Conservation (phyloP, 1,140 invertebrate genomes). For the Gryllus bimaculatus region DNA sequence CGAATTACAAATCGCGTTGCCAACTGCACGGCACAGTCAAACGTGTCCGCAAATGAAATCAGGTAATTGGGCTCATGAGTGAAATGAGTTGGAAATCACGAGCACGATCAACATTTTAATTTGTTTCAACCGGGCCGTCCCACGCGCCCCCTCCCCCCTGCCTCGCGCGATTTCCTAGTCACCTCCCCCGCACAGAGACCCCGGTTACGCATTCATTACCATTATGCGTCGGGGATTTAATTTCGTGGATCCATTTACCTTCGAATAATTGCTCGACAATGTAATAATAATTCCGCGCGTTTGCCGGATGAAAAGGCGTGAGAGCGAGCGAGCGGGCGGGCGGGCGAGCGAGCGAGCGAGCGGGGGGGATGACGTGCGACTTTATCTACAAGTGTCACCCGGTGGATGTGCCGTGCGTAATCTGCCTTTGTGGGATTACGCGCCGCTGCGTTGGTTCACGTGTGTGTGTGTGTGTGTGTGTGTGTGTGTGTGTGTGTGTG, state of each 20-base stretch:
- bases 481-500: too few relatives aligned
- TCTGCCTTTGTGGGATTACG: not conserved
- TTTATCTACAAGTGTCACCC: not conserved
- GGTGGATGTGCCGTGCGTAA: not conserved
- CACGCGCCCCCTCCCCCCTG: too few relatives aligned
- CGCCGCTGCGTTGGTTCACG: too few relatives aligned
- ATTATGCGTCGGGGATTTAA: not conserved
- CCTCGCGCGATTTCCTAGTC: too few relatives aligned
- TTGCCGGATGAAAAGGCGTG: not conserved
- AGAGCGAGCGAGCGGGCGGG: not conserved
- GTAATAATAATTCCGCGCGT: not conserved
- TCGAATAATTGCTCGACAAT: not conserved
- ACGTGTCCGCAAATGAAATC: not conserved
- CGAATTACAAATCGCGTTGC: not conserved
- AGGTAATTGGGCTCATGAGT: not conserved
- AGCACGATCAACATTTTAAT: not conserved
- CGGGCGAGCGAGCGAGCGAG: not conserved
- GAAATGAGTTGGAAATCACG: not conserved
- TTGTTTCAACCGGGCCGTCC: not conserved
- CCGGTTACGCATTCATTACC: not conserved
- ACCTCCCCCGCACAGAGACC: not conserved
- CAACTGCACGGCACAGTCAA: not conserved
- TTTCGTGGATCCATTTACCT: not conserved
- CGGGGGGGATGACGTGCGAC: not conserved
- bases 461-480: too few relatives aligned